Evolutionary conservation across 2,797 vertebrate genomes (phyloP).

Genomic region (Sebastes melanostomus): DNA sequence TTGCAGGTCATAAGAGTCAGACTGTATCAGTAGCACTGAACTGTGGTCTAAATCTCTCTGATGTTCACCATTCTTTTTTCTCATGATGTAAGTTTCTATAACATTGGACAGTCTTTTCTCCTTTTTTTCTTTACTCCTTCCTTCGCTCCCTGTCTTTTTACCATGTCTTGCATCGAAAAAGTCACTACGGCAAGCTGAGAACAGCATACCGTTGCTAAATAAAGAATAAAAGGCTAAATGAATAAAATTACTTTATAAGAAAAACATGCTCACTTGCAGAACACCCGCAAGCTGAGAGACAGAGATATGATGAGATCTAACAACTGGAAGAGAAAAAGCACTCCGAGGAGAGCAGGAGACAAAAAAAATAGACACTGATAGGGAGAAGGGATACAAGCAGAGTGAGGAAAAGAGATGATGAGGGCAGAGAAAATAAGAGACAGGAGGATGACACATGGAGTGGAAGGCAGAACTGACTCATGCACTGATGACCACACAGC

Average conservation of each 20-base stretch:
- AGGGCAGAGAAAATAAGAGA: neutral
- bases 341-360: neutral
- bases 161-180: neutral
- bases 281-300: neutral
- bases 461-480: conserved; percentile 20
- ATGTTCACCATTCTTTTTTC: neutral
- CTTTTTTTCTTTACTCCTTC: neutral
- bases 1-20: no score
- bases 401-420: neutral
- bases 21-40: neutral
- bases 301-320: neutral
- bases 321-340: neutral
- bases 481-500: conserved; percentile 31
- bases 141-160: neutral
- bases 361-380: neutral
- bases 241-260: neutral
- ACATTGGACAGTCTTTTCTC: neutral
- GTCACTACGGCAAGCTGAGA: neutral
- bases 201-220: neutral
- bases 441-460: conserved; percentile 27
- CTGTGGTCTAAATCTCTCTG: neutral
- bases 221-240: neutral
- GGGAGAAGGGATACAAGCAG: neutral
- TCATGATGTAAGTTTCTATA: neutral
- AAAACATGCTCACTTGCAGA: neutral